These are phyloP conservation scores for Apogon hyalosoma DNA, from an alignment of 2,797 vertebrate genomes.

Conservation along the genomic window DNA sequence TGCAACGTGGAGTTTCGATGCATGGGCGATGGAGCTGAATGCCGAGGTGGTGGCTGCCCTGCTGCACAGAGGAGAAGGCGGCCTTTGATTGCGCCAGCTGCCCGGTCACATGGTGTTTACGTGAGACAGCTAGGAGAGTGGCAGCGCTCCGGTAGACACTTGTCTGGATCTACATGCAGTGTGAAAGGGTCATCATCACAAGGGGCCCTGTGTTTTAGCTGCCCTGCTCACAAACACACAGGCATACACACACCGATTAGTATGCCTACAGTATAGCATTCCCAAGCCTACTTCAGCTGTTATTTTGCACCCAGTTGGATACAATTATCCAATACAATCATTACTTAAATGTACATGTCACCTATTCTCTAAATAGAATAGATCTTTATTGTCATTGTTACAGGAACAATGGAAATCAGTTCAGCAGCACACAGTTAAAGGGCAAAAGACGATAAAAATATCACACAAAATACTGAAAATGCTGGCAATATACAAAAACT, in stretches of 20 bases:
- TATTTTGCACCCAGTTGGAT: neutral
- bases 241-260: slow-evolving; percentile 24
- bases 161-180: slow-evolving; percentile 57
- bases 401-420: too few relatives aligned
- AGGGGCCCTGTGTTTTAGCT: slow-evolving; percentile 66
- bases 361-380: slow-evolving; percentile 1
- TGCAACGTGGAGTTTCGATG: slow-evolving; percentile 26
- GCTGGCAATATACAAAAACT: too few relatives aligned
- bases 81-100: slow-evolving; percentile 78
- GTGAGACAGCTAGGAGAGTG: slow-evolving; percentile 59
- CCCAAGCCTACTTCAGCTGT: slow-evolving; percentile 6
- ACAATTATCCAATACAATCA: neutral
- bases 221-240: slow-evolving; percentile 37
- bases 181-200: slow-evolving; percentile 68
- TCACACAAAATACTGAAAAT: too few relatives aligned
- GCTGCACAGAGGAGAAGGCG: slow-evolving; percentile 60
- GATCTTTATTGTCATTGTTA: too few relatives aligned
- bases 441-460: neutral
- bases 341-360: slow-evolving; percentile 3
- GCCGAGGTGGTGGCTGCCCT: slow-evolving; percentile 31
- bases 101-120: slow-evolving; percentile 65
- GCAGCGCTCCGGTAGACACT: slow-evolving; percentile 51
- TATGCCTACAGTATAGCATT: slow-evolving; percentile 12
- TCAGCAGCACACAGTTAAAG: too few relatives aligned
- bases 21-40: slow-evolving; percentile 19